Evolutionary conservation across 2,113 vertebrate species (phyloP).

Genomic region (Limnothrissa miodon): DNA sequence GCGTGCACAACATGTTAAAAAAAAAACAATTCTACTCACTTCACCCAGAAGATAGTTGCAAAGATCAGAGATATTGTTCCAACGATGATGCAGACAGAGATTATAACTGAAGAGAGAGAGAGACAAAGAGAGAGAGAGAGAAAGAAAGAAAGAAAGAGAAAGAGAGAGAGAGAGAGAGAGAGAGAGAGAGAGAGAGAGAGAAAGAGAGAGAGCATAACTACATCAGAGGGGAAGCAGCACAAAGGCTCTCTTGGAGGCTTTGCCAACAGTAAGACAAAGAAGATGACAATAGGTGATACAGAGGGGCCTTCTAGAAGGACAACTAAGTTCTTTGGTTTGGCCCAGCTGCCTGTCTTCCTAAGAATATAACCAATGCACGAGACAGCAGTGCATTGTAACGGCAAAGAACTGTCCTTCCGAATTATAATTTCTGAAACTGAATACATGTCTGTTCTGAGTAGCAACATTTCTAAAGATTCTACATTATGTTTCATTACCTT

Average conservation of each 20-base stretch:
- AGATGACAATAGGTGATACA: not conserved
- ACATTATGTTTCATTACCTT: too few relatives aligned
- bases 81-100: conserved; percentile 51
- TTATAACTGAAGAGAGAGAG: not conserved
- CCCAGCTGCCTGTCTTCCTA: not conserved
- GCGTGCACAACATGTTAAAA: too few relatives aligned
- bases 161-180: not conserved
- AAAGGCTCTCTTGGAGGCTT: not conserved
- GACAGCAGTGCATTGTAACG: not conserved
- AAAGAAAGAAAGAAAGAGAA: not conserved
- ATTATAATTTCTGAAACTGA: too few relatives aligned
- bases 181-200: not conserved
- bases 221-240: not conserved
- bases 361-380: not conserved
- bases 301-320: not conserved
- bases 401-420: too few relatives aligned
- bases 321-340: not conserved
- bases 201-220: not conserved
- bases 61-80: conserved; percentile 72
- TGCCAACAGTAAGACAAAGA: not conserved
- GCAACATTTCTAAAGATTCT: not conserved
- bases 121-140: not conserved
- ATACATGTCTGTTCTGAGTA: too few relatives aligned
- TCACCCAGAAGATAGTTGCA: conserved; percentile 82
- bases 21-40: conserved; percentile 68